Percentiles rank a stretch among this genome's conserved stretches.
Evolutionary conservation across 2,113 vertebrate species (phyloP).

Genomic region (Sinocyclocheilus rhinocerous): DNA sequence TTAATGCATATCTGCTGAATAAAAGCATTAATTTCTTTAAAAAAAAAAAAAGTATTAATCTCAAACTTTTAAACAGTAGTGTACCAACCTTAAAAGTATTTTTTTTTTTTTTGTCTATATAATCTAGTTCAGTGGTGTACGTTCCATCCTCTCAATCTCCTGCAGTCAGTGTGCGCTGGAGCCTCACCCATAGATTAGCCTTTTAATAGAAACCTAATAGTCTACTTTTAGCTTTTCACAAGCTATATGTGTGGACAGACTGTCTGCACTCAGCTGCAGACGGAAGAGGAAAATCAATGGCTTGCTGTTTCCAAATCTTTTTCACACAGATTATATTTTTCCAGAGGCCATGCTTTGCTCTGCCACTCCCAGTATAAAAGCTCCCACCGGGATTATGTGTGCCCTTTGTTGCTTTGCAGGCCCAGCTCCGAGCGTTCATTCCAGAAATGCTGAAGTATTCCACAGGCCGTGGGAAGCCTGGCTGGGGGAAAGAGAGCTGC

Average conservation of each 20-base stretch:
- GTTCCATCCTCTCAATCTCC: conserved; percentile 1
- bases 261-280: conserved; percentile 13
- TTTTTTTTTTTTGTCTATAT: no score
- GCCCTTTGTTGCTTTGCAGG: conserved; percentile 72
- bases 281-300: conserved; percentile 23
- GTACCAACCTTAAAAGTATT: not conserved
- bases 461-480: conserved; percentile 94
- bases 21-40: not conserved
- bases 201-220: conserved; percentile 62
- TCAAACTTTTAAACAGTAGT: not conserved
- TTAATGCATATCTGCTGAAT: no score
- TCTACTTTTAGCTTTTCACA: not conserved
- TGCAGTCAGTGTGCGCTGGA: conserved; percentile 55
- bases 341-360: rapidly evolving
- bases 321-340: not conserved
- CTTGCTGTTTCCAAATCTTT: not conserved
- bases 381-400: not conserved
- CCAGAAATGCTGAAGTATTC: conserved; percentile 99
- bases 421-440: conserved; percentile 97
- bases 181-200: conserved; percentile 69
- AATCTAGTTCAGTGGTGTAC: not conserved
- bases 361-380: not conserved
- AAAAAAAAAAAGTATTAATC: not conserved
- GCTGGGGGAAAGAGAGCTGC: conserved; percentile 99
- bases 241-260: conserved; percentile 27